Evolutionary conservation across 2,888 invertebrate genomes (phyloP).

Genomic region (Brenthis hecate): DNA sequence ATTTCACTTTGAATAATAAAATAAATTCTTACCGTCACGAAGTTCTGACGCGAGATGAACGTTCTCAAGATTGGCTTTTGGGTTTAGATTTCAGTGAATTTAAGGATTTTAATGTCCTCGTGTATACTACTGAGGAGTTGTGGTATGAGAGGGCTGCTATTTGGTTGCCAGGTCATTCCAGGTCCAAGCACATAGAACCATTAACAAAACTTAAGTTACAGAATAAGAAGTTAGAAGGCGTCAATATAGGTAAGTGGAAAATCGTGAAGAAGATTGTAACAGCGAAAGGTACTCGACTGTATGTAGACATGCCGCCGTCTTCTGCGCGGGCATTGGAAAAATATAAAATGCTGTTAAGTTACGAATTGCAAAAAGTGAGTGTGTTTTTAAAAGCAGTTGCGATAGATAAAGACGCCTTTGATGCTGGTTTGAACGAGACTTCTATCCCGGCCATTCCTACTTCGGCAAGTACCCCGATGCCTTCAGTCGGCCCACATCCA

Average conservation of each 20-base stretch:
- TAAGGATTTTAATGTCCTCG: slow-evolving; percentile 57
- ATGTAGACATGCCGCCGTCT: slow-evolving; percentile 72
- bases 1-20: slow-evolving; percentile 62
- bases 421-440: slow-evolving; percentile 57
- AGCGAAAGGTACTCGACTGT: slow-evolving; percentile 64
- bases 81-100: slow-evolving; percentile 62
- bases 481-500: slow-evolving; percentile 52
- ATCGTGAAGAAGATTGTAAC: slow-evolving; percentile 66
- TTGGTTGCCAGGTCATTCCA: slow-evolving; percentile 72
- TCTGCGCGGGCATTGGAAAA: slow-evolving; percentile 64
- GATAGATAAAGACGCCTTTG: slow-evolving; percentile 68
- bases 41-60: slow-evolving; percentile 56
- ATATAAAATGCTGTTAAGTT: slow-evolving; percentile 66
- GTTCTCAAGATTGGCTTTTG: slow-evolving; percentile 64
- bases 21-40: slow-evolving; percentile 63
- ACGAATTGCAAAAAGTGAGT: slow-evolving; percentile 70
- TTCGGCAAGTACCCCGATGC: slow-evolving; percentile 55
- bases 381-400: slow-evolving; percentile 69
- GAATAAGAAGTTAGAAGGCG: slow-evolving; percentile 57
- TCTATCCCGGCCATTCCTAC: slow-evolving; percentile 47
- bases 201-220: slow-evolving; percentile 65
- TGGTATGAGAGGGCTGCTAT: slow-evolving; percentile 74
- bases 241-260: slow-evolving; percentile 70
- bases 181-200: slow-evolving; percentile 58
- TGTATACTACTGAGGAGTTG: slow-evolving; percentile 68